Percentiles rank a stretch among this genome's conserved stretches.
Conservation (phyloP, 1,140 invertebrate species). For the Stegodyphus mimosarum region DNA sequence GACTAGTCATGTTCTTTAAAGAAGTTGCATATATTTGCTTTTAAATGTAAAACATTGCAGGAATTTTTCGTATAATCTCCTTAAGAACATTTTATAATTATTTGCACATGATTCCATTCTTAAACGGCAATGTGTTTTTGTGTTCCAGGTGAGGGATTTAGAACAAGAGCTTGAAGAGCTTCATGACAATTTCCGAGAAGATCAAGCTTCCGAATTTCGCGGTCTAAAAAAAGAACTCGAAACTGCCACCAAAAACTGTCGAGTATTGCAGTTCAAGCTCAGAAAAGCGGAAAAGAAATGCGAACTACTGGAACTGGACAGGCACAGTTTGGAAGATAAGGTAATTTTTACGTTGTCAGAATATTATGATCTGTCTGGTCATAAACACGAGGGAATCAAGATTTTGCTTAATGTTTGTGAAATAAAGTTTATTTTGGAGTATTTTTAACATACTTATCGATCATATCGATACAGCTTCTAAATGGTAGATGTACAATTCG, state of each 20-base stretch:
- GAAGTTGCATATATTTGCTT: no score
- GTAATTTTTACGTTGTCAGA: background rate
- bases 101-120: no score
- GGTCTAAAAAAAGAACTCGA: conserved; percentile 92
- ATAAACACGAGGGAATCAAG: no score
- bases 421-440: no score
- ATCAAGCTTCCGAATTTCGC: conserved; percentile 97
- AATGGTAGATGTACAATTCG: no score
- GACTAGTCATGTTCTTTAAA: no score
- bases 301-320: conserved; percentile 90
- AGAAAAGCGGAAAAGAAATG: conserved; percentile 92
- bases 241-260: conserved; percentile 96
- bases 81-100: no score
- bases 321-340: conserved; percentile 64
- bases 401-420: no score
- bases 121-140: background rate
- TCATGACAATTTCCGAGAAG: conserved; percentile 80
- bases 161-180: conserved; percentile 74
- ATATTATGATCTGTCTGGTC: background rate
- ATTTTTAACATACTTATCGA: no score
- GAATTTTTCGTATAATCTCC: no score
- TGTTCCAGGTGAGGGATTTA: conserved; percentile 77
- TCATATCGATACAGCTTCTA: no score
- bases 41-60: no score
- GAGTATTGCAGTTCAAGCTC: conserved; percentile 97